Conservation (phyloP, 2,797 vertebrate species). For the Phalanger gymnotis region DNA sequence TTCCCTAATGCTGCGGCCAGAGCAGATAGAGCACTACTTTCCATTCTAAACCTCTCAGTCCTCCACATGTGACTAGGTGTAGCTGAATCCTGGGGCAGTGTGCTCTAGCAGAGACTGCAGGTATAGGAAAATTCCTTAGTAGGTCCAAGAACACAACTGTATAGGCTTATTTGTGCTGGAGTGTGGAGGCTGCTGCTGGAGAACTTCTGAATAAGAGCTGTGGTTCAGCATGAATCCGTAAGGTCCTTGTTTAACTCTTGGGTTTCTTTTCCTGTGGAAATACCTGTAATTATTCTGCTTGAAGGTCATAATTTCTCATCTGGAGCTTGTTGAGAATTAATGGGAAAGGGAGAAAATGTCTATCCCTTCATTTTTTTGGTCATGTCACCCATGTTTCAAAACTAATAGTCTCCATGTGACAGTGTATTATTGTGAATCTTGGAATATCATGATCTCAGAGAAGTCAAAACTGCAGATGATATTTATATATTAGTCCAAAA, state of each 20-base stretch:
- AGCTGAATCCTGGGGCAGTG: neutral
- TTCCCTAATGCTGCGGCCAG: neutral
- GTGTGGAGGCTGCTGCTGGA: neutral
- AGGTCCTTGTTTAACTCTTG: neutral
- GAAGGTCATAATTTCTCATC: neutral
- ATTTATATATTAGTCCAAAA: neutral
- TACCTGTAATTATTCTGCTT: neutral
- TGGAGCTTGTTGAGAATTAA: neutral
- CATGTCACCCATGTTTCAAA: neutral
- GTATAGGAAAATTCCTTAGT: neutral
- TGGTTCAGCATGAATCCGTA: neutral
- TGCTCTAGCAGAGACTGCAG: neutral
- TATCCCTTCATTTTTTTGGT: too few relatives aligned
- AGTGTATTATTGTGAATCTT: too few relatives aligned
- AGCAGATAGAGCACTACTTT: neutral
- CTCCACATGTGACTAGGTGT: neutral
- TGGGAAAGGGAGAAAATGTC: neutral
- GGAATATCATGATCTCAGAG: too few relatives aligned
- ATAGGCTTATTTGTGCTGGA: neutral
- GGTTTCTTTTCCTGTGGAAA: neutral
- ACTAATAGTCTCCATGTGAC: neutral
- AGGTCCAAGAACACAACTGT: too few relatives aligned
- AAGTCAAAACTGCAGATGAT: neutral
- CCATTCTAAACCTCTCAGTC: neutral
- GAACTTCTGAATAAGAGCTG: neutral